Base-by-base conservation (phyloP, 2,113 vertebrate species). In the Perognathus longimembris region DNA sequence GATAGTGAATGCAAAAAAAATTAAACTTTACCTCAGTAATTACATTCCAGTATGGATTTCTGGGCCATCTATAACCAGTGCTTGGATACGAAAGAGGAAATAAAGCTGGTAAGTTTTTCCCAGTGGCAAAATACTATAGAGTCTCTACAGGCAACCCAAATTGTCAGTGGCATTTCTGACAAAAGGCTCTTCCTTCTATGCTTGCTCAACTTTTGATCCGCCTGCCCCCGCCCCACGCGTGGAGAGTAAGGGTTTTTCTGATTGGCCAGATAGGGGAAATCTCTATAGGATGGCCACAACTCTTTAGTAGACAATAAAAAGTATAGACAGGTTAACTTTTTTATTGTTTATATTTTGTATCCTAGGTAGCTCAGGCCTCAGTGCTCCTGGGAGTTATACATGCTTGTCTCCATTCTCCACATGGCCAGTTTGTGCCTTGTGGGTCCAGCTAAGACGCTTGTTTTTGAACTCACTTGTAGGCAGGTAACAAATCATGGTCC, bases 1-100 rank as follows among this genome's bases (percentile, higher is more conserved):
- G 88, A 85, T 91, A 40, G 64, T 75, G 20, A 83, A 40, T 63
- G 63, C 73, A 86, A 89, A 86, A 92, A 83, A 91, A 81, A 91
- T 82, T 89, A 93, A 91, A 92, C 21, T 77, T 95, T 66, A 77
- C 42, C 22, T 80, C 59, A 61, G 30, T 45, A 77, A 82, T 21
- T 45, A 28, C 5, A 84, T 90, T 67, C 67, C 18, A 64, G 77
- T 38, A 28, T 57, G 28, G 26, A 95, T 91, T 95, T 91, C 76
- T 77, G 36, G 59, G 36, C 42, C 74, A 89, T 63, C 77, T 81
- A 32, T 91, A 93, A 59, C 59, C 17, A 66, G n/a, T 14, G 15
- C 20, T 89, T 76, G 69, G 69, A 85, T 71, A 61, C 36, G 10
- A 81, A 96, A 86, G 9, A 12, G 3, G 4, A 77, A 80, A 45